Conservation (phyloP, 1,140 invertebrate species). For the Drosophila funebris region DNA sequence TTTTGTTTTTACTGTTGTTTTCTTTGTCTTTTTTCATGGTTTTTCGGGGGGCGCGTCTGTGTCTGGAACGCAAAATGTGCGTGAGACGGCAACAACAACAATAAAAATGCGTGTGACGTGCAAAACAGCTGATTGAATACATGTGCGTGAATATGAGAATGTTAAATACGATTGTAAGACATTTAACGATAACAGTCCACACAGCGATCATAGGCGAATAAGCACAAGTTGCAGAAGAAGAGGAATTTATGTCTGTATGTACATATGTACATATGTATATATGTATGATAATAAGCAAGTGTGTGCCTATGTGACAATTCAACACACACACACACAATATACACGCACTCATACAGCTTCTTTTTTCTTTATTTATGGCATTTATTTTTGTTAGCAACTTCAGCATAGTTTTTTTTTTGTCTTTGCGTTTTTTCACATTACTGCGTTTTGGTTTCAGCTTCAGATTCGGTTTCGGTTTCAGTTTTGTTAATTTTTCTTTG, state of each 20-base stretch:
- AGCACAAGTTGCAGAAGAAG: background rate
- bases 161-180: background rate
- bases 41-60: constrained; percentile 61
- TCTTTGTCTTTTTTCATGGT: background rate
- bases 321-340: background rate
- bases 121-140: constrained; percentile 48
- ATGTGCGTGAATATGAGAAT: background rate
- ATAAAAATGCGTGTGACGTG: constrained; percentile 20
- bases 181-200: constrained; percentile 3
- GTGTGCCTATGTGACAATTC: background rate
- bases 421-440: constrained; percentile 29
- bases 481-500: constrained; percentile 37
- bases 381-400: constrained; percentile 14
- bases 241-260: background rate
- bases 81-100: constrained; percentile 23
- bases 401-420: background rate
- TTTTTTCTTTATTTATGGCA: background rate
- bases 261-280: constrained; percentile 15
- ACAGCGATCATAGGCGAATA: constrained; percentile 10
- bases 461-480: constrained; percentile 33
- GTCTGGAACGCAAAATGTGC: constrained; percentile 49
- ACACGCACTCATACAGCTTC: background rate
- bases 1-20: constrained; percentile 14
- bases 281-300: background rate
- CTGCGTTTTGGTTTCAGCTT: constrained; percentile 37